Conservation (phyloP, 1,140 invertebrate species). For the Pristionchus pacificus region DNA sequence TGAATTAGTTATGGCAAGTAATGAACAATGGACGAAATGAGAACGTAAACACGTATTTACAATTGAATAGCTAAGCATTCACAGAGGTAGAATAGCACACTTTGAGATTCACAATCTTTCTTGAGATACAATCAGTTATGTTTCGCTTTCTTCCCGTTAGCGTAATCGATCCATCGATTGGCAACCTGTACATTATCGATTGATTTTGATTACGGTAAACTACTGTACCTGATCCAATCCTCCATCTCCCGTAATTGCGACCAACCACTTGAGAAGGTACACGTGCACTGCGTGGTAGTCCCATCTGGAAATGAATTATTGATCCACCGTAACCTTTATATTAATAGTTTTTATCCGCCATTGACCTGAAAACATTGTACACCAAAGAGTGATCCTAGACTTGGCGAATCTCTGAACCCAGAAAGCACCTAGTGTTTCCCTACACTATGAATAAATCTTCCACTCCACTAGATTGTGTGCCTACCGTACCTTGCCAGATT, state of each 20-base stretch:
- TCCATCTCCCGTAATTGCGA: slow-evolving; percentile 76
- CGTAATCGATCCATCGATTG: slow-evolving; percentile 88
- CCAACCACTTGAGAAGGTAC: slow-evolving; percentile 84
- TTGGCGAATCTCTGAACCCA: not conserved
- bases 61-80: too few species aligned
- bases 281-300: slow-evolving; percentile 98
- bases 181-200: slow-evolving; percentile 59
- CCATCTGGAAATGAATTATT: slow-evolving; percentile 65
- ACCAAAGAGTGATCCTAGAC: not conserved
- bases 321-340: not conserved
- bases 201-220: not conserved
- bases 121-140: slow-evolving; percentile 85
- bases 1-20: too few species aligned
- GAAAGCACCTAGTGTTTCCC: not conserved
- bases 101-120: too few species aligned
- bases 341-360: not conserved
- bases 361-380: not conserved
- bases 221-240: slow-evolving; percentile 74
- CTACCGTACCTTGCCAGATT: slow-evolving; percentile 66
- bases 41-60: too few species aligned
- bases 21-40: too few species aligned
- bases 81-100: too few species aligned
- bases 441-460: not conserved
- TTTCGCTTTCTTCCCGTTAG: slow-evolving; percentile 84
- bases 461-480: not conserved